Evolutionary conservation across 2,113 vertebrate species (phyloP), one percentile per base, ranked within the genome.

Genomic region (Uropsilus gracilis): DNA sequence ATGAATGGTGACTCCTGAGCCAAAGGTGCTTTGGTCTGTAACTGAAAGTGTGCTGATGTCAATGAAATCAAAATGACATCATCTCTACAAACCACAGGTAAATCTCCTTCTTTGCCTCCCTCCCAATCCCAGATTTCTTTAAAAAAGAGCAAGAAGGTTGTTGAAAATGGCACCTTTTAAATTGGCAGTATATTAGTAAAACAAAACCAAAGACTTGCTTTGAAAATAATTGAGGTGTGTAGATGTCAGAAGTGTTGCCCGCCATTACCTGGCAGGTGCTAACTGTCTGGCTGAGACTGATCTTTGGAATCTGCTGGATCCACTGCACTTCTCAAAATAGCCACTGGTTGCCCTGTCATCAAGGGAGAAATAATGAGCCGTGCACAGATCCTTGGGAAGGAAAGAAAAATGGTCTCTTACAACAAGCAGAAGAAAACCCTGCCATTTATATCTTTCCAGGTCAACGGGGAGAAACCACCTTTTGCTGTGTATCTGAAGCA

Each of bases 181-280:
- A 84, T 2, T 96, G 96, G 82, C 87, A 97, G 75, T 0, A 0
- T 46, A 96, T 94, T 94, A 96, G 90, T 91, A 95, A 5, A 34
- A 72, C 63, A 95, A 73, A 86, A 83, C 48, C 83, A 86, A 90
- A 83, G 73, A 61, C 5, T 18, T 44, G 26, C 53, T 96, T 86
- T 76, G 64, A 94, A 97, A 95, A 92, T 88, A 90, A 88, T 89
- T 37, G 10, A 89, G 90, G 88, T 94, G 86, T 96, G 92, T 44
- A 89, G 94, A 6, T 92, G 72, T 63, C 63, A 68, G 72, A 73
- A 59, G 64, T 32, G 89, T 93, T 66, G 89, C 83, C 1, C 63
- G 94, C 73, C 13, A 30, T 61, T 86, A n/a, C 89, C 89, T 50
- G 82, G 76, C 78, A 89, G 89, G 93, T 95, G 94, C 72, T 91